phyloP scores from a whole-genome alignment of 2,888 invertebrate species.

The Nezara viridula region DNA sequence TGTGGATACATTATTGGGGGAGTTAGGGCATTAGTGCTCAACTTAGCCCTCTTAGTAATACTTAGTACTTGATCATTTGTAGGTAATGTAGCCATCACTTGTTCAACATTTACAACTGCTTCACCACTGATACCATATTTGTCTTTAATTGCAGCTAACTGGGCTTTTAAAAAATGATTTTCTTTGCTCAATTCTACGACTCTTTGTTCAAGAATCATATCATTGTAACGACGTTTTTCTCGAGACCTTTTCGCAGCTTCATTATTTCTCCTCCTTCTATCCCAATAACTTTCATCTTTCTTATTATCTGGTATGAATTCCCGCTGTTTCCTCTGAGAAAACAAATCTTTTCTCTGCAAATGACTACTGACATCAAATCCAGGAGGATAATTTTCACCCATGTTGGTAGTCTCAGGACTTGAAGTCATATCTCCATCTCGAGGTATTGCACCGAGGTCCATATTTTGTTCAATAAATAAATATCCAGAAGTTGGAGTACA shows the following conservation, averaged over 20 bases:
- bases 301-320: constrained; percentile 97
- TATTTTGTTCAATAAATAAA: constrained; percentile 59
- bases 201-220: constrained; percentile 95
- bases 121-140: constrained; percentile 93
- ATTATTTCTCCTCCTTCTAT: constrained; percentile 93
- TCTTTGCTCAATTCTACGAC: constrained; percentile 95
- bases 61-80: constrained; percentile 88
- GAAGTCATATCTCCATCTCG: constrained; percentile 60
- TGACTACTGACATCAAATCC: constrained; percentile 72
- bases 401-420: constrained; percentile 67
- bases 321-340: constrained; percentile 92
- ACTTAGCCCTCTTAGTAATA: constrained; percentile 82
- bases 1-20: constrained; percentile 74
- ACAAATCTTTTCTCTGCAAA: constrained; percentile 82
- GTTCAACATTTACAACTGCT: constrained; percentile 87
- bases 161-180: constrained; percentile 93
- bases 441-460: constrained; percentile 51
- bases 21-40: constrained; percentile 69
- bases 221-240: constrained; percentile 96
- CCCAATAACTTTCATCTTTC: constrained; percentile 98
- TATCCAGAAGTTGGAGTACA: constrained; percentile 61
- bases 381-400: constrained; percentile 69
- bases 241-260: constrained; percentile 96
- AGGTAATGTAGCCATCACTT: constrained; percentile 88
- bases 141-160: constrained; percentile 92